phyloP scores from a whole-genome alignment of 2,113 vertebrate genomes.

The Podarcis cretensis region DNA sequence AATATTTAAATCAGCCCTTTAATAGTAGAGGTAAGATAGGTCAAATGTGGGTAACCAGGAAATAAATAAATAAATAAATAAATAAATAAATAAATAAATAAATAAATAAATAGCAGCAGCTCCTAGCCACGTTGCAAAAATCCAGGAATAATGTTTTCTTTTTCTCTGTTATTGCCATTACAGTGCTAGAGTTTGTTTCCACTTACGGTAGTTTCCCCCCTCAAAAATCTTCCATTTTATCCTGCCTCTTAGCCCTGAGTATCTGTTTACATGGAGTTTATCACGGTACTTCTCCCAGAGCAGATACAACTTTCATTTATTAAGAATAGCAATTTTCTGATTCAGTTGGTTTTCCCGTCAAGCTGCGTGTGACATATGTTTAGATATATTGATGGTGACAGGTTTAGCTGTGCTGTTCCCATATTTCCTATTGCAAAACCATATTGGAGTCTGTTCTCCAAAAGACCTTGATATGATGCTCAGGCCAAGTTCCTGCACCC shows the following conservation, averaged over 20 bases:
- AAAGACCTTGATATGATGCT: slow-evolving; percentile 8
- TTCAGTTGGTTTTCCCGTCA: slow-evolving; percentile 47
- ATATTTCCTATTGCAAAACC: slow-evolving; percentile 42
- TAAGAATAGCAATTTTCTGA: slow-evolving; percentile 35
- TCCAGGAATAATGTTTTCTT: not conserved
- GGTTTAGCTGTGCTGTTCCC: slow-evolving; percentile 52
- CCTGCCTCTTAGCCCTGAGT: not conserved
- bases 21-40: not conserved
- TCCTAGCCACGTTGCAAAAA: not conserved
- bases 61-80: too few species aligned
- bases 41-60: not conserved
- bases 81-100: too few species aligned
- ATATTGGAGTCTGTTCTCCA: slow-evolving; percentile 16
- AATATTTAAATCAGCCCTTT: too few species aligned
- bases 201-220: not conserved
- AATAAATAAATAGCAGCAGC: too few species aligned
- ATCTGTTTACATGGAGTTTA: slow-evolving; percentile 34
- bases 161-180: not conserved
- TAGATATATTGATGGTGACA: slow-evolving; percentile 30
- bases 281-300: slow-evolving; percentile 21
- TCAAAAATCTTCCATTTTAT: not conserved
- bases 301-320: not conserved
- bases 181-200: not conserved
- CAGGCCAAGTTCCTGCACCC: not conserved
- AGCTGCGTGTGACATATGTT: slow-evolving; percentile 47